These are phyloP conservation scores for Bugulina stolonifera DNA, from an alignment of 2,888 invertebrate species.

Conservation along the genomic window DNA sequence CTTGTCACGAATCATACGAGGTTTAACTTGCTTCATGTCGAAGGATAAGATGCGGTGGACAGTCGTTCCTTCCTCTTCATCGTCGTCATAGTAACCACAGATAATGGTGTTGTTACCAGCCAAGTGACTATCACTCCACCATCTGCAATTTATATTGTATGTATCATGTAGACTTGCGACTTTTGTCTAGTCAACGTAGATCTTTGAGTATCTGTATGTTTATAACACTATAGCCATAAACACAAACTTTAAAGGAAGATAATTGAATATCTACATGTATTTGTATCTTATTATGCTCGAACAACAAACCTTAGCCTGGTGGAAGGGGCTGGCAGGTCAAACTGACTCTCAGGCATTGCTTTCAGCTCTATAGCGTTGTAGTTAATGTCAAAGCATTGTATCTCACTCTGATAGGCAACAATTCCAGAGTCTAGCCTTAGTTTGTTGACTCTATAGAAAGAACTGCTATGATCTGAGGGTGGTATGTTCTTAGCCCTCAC, in stretches of 20 bases:
- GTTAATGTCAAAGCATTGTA: conserved; percentile 18
- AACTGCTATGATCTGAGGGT: not conserved
- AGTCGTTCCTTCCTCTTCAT: not conserved
- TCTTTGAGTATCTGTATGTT: no score
- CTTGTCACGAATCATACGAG: not conserved
- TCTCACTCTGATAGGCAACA: conserved; percentile 18
- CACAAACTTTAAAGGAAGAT: no score
- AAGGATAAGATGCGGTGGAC: not conserved
- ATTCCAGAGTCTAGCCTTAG: conserved; percentile 13
- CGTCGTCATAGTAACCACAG: conserved; percentile 13
- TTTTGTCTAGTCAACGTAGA: no score
- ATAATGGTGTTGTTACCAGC: not conserved
- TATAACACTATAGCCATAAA: no score
- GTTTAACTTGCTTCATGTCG: conserved; percentile 6
- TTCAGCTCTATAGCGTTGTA: conserved; percentile 5
- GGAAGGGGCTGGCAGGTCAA: conserved; percentile 8
- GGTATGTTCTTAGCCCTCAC: not conserved
- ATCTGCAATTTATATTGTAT: not conserved
- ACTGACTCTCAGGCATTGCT: not conserved
- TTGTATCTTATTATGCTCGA: not conserved
- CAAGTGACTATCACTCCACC: conserved; percentile 21
- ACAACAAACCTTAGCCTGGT: not conserved
- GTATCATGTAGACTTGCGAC: not conserved
- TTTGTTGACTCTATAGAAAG: conserved; percentile 17
- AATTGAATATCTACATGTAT: not conserved